Evolutionary conservation across 2,888 invertebrate species (phyloP), one percentile per base, ranked within the genome.

Genomic region (Tenthredo livida): DNA sequence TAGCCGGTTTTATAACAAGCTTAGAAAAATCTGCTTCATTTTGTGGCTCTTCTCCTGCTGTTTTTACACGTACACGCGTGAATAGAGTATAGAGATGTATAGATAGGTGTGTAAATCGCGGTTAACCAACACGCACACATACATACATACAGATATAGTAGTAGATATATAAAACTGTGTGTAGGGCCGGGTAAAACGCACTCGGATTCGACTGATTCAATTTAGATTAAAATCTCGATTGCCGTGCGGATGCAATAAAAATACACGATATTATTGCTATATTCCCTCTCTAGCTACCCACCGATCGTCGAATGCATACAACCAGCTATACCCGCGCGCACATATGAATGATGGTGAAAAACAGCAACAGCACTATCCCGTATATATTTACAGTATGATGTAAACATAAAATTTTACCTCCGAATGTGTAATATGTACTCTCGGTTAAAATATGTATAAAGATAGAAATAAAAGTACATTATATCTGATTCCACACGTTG

Each of bases 161-260:
- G 29, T 58, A 65, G 25, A 65, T 29, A 33, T 65, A 67, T 12
- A 17, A 33, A 10, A 40, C n/a, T 12, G 40, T 29, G 25, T 65
- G 65, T 65, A 29, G 25, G 21, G n/a, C n/a, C n/a, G n/a, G n/a
- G 72, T 75, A 21, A n/a, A 29, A 25, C 77, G 47, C 50, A 54
- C 29, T 77, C 72, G 72, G 25, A 25, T 33, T 50, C 88, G 87
- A 88, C 88, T 89, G 89, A 90, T 91, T 90, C 90, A 90, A 92
- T 92, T 91, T 91, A 92, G 92, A 92, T 92, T 89, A 86, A 87
- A 89, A 92, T 92, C 92, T 91, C 88, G 88, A 90, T 89, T 87
- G 88, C 78, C 9, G n/a, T 54, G 54, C 84, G 43, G 84, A 86
- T 87, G 78, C 88, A 90, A 89, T 89, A 89, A 90, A 90, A 90